Base-by-base conservation (phyloP, 2,888 invertebrate genomes). In the Molorchus minor region DNA sequence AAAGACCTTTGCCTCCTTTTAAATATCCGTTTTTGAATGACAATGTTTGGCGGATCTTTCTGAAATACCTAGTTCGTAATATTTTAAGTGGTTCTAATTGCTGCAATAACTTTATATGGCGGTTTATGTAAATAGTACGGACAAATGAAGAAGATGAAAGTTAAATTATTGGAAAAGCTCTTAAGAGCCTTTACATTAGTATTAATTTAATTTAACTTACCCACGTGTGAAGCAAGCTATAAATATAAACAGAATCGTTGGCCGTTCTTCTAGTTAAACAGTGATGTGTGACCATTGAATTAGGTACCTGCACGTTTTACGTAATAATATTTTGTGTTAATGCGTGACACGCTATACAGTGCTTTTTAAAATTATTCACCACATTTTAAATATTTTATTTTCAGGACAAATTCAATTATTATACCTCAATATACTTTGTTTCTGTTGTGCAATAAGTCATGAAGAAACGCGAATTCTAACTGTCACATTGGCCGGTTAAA, bases 161-260 rank as follows among this genome's bases (percentile, higher is more conserved):
- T 30, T 30, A 7, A 16, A 29, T 41, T 41, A 19, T 30, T 52
- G 40, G 30, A 52, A 40, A 41, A 15, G 40, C 41, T 52, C 41
- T 52, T 52, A 52, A 51, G 38, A 38, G 36, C 40, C 19, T 10
- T n/a, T 21, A 13, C 16, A 41, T 41, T 41, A 52, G 29, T 30
- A 20, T 52, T 29, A 52, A 52, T 52, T 52, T 52, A 41, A n/a
- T n/a, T n/a, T n/a, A n/a, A n/a, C n/a, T n/a, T 35, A 35, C 36
- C 8, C n/a, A 20, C 20, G 7, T 12, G 43, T 25, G 36, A 2
- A 16, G 20, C 13, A 12, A 49, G 4, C 47, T 49, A 49, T 49
- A 49, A 49, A 49, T 49, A 49, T 35, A 8, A 25, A 25, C 25
- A 8, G 35, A 4, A 5, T 33, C 12, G 21, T 8, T 16, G 16